Percentiles rank a stretch among this genome's conserved stretches.
Conservation (phyloP, 2,113 vertebrate genomes). For the Ellobius talpinus region DNA sequence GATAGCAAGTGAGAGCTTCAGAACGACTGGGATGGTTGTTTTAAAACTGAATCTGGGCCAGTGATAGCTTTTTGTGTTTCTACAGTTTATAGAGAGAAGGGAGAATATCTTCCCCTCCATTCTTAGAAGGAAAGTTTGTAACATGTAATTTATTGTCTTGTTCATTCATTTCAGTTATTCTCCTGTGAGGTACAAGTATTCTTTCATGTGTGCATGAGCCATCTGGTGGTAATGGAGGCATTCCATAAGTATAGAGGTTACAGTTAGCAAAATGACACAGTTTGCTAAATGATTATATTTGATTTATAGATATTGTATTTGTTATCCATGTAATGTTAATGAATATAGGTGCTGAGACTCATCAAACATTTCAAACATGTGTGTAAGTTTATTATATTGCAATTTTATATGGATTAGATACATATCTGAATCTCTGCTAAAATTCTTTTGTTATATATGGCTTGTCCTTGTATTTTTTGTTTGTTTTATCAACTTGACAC, state of each 20-base stretch:
- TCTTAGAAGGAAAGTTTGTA: not conserved
- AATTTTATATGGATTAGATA: not conserved
- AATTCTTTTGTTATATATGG: not conserved
- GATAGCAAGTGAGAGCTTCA: not conserved
- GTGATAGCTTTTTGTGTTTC: not conserved
- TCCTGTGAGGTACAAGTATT: accelerated
- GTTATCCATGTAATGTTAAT: not conserved
- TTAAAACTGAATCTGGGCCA: not conserved
- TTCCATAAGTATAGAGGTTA: accelerated
- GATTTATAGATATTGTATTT: not conserved
- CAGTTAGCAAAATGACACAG: accelerated
- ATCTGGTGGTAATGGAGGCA: accelerated
- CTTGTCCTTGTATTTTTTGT: not conserved
- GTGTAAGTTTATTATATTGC: not conserved
- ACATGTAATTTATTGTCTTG: accelerated
- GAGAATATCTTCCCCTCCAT: accelerated
- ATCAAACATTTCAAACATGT: not conserved
- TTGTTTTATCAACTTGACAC: not conserved
- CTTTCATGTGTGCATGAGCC: not conserved
- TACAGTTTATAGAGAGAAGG: not conserved
- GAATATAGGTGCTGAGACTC: not conserved
- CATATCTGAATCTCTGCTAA: not conserved
- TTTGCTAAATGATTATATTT: not conserved
- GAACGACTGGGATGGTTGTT: not conserved
- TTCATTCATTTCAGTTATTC: not conserved